Percentiles rank a stretch among this genome's conserved stretches.
Evolutionary conservation across 2,888 invertebrate genomes (phyloP).

Genomic region (Prenolepis imparis): DNA sequence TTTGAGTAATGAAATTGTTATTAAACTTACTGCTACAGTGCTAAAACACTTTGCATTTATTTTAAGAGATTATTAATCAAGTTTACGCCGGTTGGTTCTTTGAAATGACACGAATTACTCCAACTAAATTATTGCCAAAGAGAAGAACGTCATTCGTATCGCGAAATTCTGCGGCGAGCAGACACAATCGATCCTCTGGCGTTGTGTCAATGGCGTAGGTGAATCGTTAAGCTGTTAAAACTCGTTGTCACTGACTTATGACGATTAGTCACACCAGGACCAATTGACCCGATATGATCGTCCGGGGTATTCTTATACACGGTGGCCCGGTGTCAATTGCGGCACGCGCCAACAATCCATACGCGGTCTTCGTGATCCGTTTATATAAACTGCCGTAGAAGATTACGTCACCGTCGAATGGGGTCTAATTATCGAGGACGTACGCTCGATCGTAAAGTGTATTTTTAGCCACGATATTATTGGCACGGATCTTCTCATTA

Average conservation of each 20-base stretch:
- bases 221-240: constrained; percentile 73
- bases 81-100: not conserved
- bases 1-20: not conserved
- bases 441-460: constrained; percentile 67
- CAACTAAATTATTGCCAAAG: constrained; percentile 4
- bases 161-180: not conserved
- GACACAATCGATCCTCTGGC: constrained; percentile 17
- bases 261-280: constrained; percentile 80
- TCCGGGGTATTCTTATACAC: constrained; percentile 79
- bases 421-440: constrained; percentile 70
- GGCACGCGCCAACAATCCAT: constrained; percentile 84
- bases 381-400: constrained; percentile 74
- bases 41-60: not conserved
- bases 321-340: constrained; percentile 79
- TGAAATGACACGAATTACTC: not conserved
- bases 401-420: constrained; percentile 79
- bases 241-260: constrained; percentile 80
- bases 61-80: not conserved
- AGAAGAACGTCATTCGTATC: not conserved
- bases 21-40: not conserved
- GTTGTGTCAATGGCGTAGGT: constrained; percentile 60
- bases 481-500: constrained; percentile 57
- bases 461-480: constrained; percentile 74
- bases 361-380: constrained; percentile 77
- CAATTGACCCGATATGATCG: constrained; percentile 82